These are phyloP conservation scores for Oedothorax gibbosus DNA, from an alignment of 1,140 invertebrate genomes.

Conservation along the genomic window DNA sequence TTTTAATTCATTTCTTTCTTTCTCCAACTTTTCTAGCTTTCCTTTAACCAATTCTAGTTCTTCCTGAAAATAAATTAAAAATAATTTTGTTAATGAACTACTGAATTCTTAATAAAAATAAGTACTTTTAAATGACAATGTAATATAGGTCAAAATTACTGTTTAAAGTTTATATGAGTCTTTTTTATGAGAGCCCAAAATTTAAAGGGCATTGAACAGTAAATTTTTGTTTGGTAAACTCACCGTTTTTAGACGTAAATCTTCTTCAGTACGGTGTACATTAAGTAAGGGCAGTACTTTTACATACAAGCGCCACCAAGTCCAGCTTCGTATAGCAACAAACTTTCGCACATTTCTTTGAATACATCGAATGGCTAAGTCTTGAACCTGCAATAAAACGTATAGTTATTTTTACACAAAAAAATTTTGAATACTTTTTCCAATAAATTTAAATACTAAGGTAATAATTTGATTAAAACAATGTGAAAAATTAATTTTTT, in stretches of 20 bases:
- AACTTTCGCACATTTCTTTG: slow-evolving; percentile 93
- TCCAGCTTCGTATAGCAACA: slow-evolving; percentile 90
- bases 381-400: slow-evolving; percentile 75
- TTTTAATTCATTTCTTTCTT: slow-evolving; percentile 85
- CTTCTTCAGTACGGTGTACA: slow-evolving; percentile 92
- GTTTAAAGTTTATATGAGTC: background rate
- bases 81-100: slow-evolving; percentile 24
- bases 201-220: no score
- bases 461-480: no score
- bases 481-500: no score
- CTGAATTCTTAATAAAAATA: no score
- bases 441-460: slow-evolving; percentile 65
- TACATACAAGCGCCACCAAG: slow-evolving; percentile 89
- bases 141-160: no score
- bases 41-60: slow-evolving; percentile 84
- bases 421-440: background rate
- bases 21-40: slow-evolving; percentile 87
- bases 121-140: no score
- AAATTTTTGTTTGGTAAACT: slow-evolving; percentile 61
- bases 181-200: background rate
- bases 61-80: slow-evolving; percentile 74
- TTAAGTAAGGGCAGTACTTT: slow-evolving; percentile 90
- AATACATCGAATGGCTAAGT: slow-evolving; percentile 90
- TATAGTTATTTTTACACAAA: background rate
- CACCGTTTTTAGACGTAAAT: slow-evolving; percentile 82